These are phyloP conservation scores for Perdix hodgsoniae DNA, from an alignment of 2,797 vertebrate genomes.

Conservation along the genomic window DNA sequence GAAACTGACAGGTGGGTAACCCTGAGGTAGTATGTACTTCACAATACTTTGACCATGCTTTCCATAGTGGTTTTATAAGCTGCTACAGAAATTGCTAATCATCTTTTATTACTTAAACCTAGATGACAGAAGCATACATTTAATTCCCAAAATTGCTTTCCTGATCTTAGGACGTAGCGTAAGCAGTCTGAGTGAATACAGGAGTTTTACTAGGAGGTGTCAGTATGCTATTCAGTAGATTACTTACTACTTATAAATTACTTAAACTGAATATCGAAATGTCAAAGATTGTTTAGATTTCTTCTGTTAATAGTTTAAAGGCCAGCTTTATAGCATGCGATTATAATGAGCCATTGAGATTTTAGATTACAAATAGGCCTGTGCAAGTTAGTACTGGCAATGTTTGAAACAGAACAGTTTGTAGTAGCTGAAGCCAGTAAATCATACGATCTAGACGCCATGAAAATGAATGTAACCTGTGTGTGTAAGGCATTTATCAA, in stretches of 20 bases:
- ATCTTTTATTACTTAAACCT: background rate
- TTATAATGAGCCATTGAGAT: conserved; percentile 54
- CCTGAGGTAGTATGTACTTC: background rate
- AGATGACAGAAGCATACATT: background rate
- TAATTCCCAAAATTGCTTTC: background rate
- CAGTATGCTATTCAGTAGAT: background rate
- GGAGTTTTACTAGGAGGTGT: background rate
- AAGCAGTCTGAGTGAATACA: background rate
- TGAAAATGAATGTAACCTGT: background rate
- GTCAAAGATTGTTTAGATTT: conserved; percentile 3
- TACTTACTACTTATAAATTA: background rate
- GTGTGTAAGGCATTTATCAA: background rate
- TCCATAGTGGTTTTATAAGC: background rate
- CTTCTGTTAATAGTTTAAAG: conserved; percentile 29
- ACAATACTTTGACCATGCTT: background rate
- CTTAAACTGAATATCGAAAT: background rate
- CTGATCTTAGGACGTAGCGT: background rate
- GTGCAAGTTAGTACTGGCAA: conserved; percentile 51
- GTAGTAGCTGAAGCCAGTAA: background rate
- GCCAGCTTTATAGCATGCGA: background rate
- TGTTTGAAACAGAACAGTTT: background rate
- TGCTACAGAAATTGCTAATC: background rate
- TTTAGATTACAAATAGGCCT: conserved; percentile 48
- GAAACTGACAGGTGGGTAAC: background rate
- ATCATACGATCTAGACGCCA: background rate